Conservation (phyloP, 2,888 invertebrate genomes). For the Habroteleia sp. region DNA sequence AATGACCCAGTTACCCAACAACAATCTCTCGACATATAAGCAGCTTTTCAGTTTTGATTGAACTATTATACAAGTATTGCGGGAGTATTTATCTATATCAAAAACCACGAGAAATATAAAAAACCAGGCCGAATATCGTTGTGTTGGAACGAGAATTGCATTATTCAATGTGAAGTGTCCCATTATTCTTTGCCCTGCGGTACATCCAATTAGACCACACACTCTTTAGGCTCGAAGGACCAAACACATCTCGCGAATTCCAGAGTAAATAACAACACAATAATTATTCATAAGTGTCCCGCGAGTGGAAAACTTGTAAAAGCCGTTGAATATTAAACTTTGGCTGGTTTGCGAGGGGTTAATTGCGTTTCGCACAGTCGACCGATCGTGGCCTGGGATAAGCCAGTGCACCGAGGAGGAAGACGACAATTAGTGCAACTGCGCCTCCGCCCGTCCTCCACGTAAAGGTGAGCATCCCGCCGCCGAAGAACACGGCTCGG, state of each 20-base stretch:
- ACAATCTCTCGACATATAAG: too few relatives aligned
- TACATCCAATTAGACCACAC: too few relatives aligned
- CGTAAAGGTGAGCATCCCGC: slow-evolving; percentile 59
- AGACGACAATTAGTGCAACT: slow-evolving; percentile 78
- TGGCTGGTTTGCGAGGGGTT: slow-evolving; percentile 27
- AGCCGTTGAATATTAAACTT: slow-evolving; percentile 20
- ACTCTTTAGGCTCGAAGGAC: too few relatives aligned
- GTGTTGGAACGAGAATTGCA: too few relatives aligned
- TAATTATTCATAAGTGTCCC: slow-evolving; percentile 30
- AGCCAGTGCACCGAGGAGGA: slow-evolving; percentile 70
- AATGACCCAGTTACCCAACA: too few relatives aligned
- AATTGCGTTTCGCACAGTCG: slow-evolving; percentile 54
- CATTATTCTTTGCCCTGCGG: too few relatives aligned
- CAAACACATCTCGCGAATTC: slow-evolving; percentile 2
- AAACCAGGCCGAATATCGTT: too few relatives aligned
- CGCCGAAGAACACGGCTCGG: slow-evolving; percentile 46
- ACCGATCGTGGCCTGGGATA: slow-evolving; percentile 45
- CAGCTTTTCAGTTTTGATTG: too few relatives aligned
- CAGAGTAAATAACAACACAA: slow-evolving; percentile 10
- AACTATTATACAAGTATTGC: too few relatives aligned
- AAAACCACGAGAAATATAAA: too few relatives aligned
- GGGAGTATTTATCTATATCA: too few relatives aligned
- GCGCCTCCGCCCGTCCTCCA: slow-evolving; percentile 71
- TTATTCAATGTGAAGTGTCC: too few relatives aligned
- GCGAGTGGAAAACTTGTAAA: background rate